A percentile compares a stretch with the other conserved stretches of the same genome.
Conservation (phyloP, 2,113 vertebrate species). For the Oenanthe melanoleuca region DNA sequence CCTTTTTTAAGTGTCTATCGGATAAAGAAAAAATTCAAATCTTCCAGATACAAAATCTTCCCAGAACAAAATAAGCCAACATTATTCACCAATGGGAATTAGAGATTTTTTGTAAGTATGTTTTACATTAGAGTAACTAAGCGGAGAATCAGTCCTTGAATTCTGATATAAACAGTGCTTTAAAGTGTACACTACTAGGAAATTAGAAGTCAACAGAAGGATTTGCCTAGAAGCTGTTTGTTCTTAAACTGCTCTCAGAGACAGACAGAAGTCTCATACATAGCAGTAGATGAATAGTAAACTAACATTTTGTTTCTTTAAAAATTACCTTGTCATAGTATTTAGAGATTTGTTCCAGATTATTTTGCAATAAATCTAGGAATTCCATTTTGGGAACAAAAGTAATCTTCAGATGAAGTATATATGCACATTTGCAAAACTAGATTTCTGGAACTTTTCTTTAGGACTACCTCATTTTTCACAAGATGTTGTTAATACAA, state of each 20-base stretch:
- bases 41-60: not conserved
- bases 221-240: slow-evolving; percentile 8
- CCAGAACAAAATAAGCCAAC: not conserved
- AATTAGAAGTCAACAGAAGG: not conserved
- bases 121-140: not conserved
- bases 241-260: not conserved
- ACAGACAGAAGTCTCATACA: not conserved
- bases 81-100: not conserved
- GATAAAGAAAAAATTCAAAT: not conserved
- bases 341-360: slow-evolving; percentile 14
- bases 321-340: not conserved
- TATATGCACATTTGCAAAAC: not conserved
- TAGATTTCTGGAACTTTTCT: not conserved
- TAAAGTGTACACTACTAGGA: not conserved
- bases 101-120: not conserved
- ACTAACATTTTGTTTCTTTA: not conserved
- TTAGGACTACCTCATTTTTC: not conserved
- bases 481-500: not conserved
- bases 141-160: not conserved
- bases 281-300: not conserved
- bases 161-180: not conserved
- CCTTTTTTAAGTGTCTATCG: not conserved
- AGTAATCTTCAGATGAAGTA: not conserved
- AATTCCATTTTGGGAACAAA: not conserved
- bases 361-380: not conserved